Evolutionary conservation across 2,888 invertebrate species (phyloP), one percentile per base, ranked within the genome.

Genomic region (Flabesymbios commensalis): DNA sequence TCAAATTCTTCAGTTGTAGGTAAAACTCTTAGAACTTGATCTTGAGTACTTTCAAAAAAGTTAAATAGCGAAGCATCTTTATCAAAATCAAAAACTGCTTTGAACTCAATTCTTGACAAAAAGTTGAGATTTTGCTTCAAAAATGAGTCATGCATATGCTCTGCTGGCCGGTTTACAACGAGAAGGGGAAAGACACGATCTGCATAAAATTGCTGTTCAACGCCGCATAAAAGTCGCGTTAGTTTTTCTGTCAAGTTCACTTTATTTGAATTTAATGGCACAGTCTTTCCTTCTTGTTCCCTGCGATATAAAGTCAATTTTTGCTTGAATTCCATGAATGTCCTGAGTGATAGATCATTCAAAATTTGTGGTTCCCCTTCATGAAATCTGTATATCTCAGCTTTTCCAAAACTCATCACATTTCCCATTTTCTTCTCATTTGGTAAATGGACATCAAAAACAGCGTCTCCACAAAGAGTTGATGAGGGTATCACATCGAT

Each of bases 11-110:
- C 51, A 28, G 51, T 28, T 26, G 32, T 51, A 14, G 22, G n/a
- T 14, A 36, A 22, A 19, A 59, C 29, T 42, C 55, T 53, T 31
- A 59, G 31, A 3, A 60, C 26, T 26, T 52, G 42, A 26, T 56
- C 56, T 41, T 55, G 49, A 7, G 5, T 49, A 3, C 57, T 53
- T 22, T 53, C 41, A 31, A 65, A 29, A 49, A 41, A 59, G 5
- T 49, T 36, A 31, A 24, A 55, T 31, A 65, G 29, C 22, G 22
- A 42, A 29, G 39, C 45, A 22, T 55, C 39, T 1, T 47, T 42
- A 45, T 65, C 65, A 45, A 59, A 63, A 29, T 65, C 65, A 56
- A 65, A 65, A 14, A 63, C 55, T 24, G 51, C 62, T 58, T 57
- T 64, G 58, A 54, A 62, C 43, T 47, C 32, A 14, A 64, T 53